Evolutionary conservation across 2,797 vertebrate species (phyloP).

Genomic region (Ceryle rudis): DNA sequence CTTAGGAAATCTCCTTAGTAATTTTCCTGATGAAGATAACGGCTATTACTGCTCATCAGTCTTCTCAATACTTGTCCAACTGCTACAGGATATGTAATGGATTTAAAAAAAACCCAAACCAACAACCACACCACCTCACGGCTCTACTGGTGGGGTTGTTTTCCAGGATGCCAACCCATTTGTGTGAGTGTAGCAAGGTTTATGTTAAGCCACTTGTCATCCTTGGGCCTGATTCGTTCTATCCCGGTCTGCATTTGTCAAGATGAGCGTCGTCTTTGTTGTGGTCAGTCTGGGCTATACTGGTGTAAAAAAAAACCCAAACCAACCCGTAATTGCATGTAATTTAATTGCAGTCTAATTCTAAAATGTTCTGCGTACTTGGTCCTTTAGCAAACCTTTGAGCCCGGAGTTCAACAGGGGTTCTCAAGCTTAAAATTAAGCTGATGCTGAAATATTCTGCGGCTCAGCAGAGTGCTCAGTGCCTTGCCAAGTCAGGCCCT

Average conservation of each 20-base stretch:
- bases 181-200: background rate
- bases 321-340: background rate
- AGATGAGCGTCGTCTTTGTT: background rate
- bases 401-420: background rate
- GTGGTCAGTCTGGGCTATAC: background rate
- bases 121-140: background rate
- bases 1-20: background rate
- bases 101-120: background rate
- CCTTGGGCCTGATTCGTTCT: background rate
- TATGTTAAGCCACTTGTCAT: conserved; percentile 27
- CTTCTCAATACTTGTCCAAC: background rate
- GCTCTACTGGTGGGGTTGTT: background rate
- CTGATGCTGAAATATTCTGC: background rate
- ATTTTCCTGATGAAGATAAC: background rate
- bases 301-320: background rate
- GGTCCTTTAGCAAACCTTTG: background rate
- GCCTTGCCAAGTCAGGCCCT: background rate
- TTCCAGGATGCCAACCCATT: conserved; percentile 41
- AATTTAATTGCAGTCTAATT: background rate
- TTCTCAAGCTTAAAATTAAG: background rate
- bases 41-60: background rate
- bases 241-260: background rate
- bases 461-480: background rate
- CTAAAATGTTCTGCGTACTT: background rate
- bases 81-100: background rate